Percentiles rank a stretch among this genome's conserved stretches.
These are phyloP conservation scores for Sphyrna mokarran DNA, from an alignment of 2,113 vertebrate species.

Conservation along the genomic window DNA sequence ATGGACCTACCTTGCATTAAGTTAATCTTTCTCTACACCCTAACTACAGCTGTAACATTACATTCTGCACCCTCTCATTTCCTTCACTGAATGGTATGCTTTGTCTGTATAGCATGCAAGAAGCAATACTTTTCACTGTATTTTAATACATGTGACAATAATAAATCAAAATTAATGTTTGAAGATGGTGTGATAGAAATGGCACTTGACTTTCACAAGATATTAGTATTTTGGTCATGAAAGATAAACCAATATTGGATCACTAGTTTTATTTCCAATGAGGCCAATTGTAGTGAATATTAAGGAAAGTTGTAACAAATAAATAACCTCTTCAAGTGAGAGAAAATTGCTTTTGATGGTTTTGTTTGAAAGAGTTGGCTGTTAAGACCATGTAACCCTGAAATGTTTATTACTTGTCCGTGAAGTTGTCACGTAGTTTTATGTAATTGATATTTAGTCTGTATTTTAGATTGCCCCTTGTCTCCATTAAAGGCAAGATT, in stretches of 20 bases:
- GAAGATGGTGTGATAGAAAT: background rate
- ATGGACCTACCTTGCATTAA: too few species aligned
- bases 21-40: too few species aligned
- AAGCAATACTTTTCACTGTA: too few species aligned
- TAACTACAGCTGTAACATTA: too few species aligned
- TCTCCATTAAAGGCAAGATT: background rate
- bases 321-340: background rate
- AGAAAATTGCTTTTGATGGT: background rate
- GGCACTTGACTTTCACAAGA: too few species aligned
- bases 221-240: too few species aligned
- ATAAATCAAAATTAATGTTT: background rate
- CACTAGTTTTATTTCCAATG: background rate
- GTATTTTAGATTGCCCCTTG: background rate
- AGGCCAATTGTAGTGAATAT: background rate
- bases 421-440: background rate
- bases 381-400: background rate
- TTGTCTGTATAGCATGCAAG: too few species aligned
- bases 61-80: too few species aligned
- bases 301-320: background rate
- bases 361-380: background rate
- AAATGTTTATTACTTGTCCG: background rate
- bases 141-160: too few species aligned
- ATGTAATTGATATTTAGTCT: background rate
- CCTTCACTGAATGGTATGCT: too few species aligned
- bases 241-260: background rate